A percentile compares a stretch with the other conserved stretches of the same genome.
These are phyloP conservation scores for Actinernus sp. DNA, from an alignment of 92 coral and sea anemone genomes.

Conservation along the genomic window DNA sequence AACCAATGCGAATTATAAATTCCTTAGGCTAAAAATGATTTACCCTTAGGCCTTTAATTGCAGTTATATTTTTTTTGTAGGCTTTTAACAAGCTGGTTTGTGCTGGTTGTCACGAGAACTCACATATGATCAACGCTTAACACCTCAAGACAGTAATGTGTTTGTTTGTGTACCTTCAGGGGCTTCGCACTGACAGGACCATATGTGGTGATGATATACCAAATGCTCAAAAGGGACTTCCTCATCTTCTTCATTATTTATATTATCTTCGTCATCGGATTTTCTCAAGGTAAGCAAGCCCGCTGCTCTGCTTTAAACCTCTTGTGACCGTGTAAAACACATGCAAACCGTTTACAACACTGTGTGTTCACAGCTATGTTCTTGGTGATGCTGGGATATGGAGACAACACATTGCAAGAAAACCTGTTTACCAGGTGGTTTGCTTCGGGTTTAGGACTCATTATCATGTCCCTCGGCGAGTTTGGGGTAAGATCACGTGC, in stretches of 20 bases:
- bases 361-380: conserved; percentile 63
- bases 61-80: no score
- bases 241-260: conserved; percentile 85
- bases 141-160: no score
- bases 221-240: conserved; percentile 84
- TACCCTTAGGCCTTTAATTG: no score
- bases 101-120: no score
- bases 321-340: not conserved
- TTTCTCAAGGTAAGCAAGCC: conserved; percentile 77
- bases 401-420: conserved; percentile 51
- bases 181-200: conserved; percentile 87
- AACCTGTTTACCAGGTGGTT: conserved; percentile 88
- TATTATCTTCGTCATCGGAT: conserved; percentile 85
- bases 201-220: conserved; percentile 91
- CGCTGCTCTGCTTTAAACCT: not conserved
- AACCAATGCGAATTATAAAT: no score
- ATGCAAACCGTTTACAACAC: no score
- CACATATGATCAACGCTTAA: no score
- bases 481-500: conserved; percentile 93
- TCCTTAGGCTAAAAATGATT: no score
- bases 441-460: conserved; percentile 82
- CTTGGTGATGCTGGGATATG: conserved; percentile 71
- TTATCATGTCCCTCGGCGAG: conserved; percentile 87
- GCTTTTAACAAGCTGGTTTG: no score
- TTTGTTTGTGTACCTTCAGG: conserved; percentile 30